Percentiles rank a stretch among this genome's conserved stretches.
These are phyloP conservation scores for Tricholaema leucomelas DNA, from an alignment of 2,113 vertebrate genomes.

Conservation along the genomic window DNA sequence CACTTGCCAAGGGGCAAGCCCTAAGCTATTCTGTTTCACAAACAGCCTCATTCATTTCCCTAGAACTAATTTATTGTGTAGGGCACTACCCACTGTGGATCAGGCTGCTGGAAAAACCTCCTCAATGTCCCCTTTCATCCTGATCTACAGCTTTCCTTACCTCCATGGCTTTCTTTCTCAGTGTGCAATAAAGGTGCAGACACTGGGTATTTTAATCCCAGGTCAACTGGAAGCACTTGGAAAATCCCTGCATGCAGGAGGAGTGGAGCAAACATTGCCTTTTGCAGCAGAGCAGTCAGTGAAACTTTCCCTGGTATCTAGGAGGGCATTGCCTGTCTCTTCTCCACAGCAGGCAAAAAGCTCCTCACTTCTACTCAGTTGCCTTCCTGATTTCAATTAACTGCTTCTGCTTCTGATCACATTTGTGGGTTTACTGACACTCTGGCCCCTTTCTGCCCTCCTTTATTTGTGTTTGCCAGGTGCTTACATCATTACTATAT, in stretches of 20 bases:
- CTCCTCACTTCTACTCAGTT: neutral
- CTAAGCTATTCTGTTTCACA: conserved; percentile 13
- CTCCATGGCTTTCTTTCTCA: neutral
- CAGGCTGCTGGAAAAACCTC: conserved; percentile 21
- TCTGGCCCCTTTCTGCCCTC: neutral
- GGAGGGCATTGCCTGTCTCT: neutral
- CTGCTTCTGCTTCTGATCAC: neutral
- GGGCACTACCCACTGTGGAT: neutral
- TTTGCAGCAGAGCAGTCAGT: neutral
- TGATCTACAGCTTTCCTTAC: neutral
- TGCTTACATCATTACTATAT: neutral
- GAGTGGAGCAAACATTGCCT: neutral
- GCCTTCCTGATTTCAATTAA: neutral
- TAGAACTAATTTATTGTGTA: neutral
- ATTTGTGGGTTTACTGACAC: neutral
- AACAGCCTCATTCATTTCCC: conserved; percentile 18
- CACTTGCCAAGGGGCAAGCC: neutral
- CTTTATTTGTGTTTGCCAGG: neutral
- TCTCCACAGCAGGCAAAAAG: neutral
- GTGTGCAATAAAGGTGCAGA: neutral
- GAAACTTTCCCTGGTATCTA: neutral
- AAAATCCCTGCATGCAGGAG: neutral
- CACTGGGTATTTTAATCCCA: neutral
- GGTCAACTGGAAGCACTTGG: neutral
- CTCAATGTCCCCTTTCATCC: neutral